These are phyloP conservation scores for Augochlorella aurata DNA, from an alignment of 2,888 invertebrate genomes.

Conservation along the genomic window DNA sequence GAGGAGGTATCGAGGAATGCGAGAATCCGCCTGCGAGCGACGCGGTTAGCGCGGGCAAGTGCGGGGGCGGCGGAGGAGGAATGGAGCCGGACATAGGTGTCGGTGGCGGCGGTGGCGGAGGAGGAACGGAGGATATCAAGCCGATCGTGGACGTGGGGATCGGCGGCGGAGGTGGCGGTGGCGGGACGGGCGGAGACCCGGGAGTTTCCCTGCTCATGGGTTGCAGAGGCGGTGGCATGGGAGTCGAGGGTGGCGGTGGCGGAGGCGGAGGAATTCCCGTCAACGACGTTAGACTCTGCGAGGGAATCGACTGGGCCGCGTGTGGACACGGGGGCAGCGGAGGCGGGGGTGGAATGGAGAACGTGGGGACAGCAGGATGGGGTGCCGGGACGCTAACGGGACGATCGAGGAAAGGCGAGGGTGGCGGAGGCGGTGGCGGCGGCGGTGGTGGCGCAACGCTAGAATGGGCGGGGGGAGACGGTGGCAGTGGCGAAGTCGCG, in stretches of 20 bases:
- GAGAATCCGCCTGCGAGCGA: neutral
- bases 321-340: constrained; percentile 30
- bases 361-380: constrained; percentile 19
- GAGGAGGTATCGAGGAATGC: constrained; percentile 2
- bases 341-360: constrained; percentile 47
- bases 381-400: neutral
- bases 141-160: constrained; percentile 19
- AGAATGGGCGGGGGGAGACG: constrained; percentile 77
- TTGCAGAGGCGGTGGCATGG: constrained; percentile 23
- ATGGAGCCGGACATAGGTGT: constrained; percentile 2
- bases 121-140: neutral
- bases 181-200: constrained; percentile 15
- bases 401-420: constrained; percentile 35
- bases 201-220: constrained; percentile 19
- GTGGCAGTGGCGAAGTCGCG: constrained; percentile 79
- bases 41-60: neutral
- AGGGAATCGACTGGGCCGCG: neutral
- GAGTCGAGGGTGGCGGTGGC: constrained; percentile 46
- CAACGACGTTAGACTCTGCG: constrained; percentile 27
- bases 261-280: constrained; percentile 44
- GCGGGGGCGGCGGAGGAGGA: constrained; percentile 41
- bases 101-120: constrained; percentile 42
- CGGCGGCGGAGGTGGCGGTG: constrained; percentile 14
- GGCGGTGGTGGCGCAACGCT: constrained; percentile 65
- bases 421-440: constrained; percentile 76